A percentile compares a stretch with the other conserved stretches of the same genome.
These are phyloP conservation scores for Atrichornis clamosus DNA, from an alignment of 2,113 vertebrate genomes.

Conservation along the genomic window DNA sequence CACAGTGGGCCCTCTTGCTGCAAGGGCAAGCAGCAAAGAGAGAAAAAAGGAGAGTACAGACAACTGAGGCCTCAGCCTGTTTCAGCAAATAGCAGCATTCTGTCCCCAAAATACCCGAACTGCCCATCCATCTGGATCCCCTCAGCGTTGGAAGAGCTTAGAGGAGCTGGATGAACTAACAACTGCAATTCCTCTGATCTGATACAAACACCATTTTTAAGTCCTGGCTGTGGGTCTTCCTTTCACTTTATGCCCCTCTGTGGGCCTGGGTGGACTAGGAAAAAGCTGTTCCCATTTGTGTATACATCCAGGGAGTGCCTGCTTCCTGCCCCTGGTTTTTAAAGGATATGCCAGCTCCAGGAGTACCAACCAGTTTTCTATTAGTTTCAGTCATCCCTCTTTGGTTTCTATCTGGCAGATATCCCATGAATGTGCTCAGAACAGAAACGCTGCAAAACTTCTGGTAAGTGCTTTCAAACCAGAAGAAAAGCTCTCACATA, in stretches of 20 bases:
- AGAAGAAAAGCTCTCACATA: conserved; percentile 13
- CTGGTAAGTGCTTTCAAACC: not conserved
- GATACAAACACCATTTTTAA: not conserved
- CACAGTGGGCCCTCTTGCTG: not conserved
- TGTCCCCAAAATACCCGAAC: not conserved
- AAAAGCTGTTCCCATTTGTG: not conserved
- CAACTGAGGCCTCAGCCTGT: not conserved
- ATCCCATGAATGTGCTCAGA: not conserved
- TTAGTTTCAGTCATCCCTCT: not conserved
- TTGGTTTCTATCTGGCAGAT: not conserved
- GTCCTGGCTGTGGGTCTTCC: not conserved
- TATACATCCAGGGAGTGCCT: not conserved
- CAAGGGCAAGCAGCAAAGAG: not conserved
- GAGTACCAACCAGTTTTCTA: conserved; percentile 1
- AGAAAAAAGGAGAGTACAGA: not conserved
- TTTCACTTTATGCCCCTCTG: not conserved
- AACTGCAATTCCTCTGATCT: not conserved
- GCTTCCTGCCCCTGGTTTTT: not conserved
- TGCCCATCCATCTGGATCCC: not conserved
- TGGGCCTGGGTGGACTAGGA: not conserved
- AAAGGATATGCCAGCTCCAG: not conserved
- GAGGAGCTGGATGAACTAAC: not conserved
- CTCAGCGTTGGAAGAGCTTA: not conserved
- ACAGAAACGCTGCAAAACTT: conserved; percentile 4
- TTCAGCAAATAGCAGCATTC: not conserved